Evolutionary conservation across 1,140 invertebrate species (phyloP).

Genomic region (Tribolium madens): DNA sequence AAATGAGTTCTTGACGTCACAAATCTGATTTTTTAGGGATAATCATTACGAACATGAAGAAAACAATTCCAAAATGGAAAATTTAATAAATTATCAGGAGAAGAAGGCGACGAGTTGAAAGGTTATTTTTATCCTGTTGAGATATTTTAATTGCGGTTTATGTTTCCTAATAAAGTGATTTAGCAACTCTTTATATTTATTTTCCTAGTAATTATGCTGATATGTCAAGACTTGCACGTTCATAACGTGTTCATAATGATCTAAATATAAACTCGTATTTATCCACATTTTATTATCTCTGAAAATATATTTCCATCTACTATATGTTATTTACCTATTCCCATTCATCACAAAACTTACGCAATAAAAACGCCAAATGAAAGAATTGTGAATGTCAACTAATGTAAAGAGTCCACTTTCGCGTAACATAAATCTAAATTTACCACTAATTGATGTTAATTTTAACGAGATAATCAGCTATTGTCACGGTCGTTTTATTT

Average conservation of each 20-base stretch:
- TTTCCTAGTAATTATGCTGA: neutral
- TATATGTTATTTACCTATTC: slow-evolving; percentile 8
- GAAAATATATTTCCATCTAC: neutral
- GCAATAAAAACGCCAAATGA: neutral
- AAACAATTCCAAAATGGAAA: slow-evolving; percentile 13
- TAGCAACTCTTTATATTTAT: slow-evolving; percentile 9
- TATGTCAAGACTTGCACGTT: slow-evolving; percentile 10
- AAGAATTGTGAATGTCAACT: neutral
- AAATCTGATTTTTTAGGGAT: neutral
- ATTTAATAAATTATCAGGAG: neutral
- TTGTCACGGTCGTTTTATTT: neutral
- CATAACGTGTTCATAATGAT: slow-evolving; percentile 4
- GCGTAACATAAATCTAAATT: slow-evolving; percentile 5
- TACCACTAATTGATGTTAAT: slow-evolving; percentile 11
- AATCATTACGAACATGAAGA: too few relatives aligned
- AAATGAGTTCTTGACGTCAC: slow-evolving; percentile 20
- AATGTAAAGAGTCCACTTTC: neutral
- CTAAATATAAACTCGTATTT: slow-evolving; percentile 27
- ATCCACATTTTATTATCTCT: slow-evolving; percentile 11
- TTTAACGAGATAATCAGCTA: slow-evolving; percentile 7
- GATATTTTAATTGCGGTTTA: slow-evolving; percentile 24
- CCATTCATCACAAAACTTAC: slow-evolving; percentile 20
- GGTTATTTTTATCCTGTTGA: slow-evolving; percentile 14
- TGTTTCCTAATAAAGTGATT: slow-evolving; percentile 30
- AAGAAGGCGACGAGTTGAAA: slow-evolving; percentile 7